Evolutionary conservation across 2,113 vertebrate species (phyloP), one percentile per base, ranked within the genome.

Genomic region (Rhea americana): DNA sequence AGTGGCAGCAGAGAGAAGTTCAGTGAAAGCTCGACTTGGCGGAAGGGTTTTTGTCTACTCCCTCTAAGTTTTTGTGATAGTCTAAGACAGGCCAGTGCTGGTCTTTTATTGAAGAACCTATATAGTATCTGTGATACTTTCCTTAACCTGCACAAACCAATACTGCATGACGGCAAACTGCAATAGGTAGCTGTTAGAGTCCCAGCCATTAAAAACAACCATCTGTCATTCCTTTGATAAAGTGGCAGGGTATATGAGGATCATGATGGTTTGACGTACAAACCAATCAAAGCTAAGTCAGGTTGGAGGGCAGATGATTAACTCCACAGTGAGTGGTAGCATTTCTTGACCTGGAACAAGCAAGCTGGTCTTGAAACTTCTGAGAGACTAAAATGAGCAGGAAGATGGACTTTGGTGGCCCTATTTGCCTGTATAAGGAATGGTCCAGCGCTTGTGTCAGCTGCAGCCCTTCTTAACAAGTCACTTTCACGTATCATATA

Each of bases 1-100:
- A 37, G 89, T 98, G 68, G 98, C 97, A 86, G 98, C 98, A 65
- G 97, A 96, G 61, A 97, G 97, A 91, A 98, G 98, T 48, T 98
- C 98, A 1, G 37, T 53, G 0, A 97, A 97, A 87, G 97, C 97
- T 74, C 97, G 98, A 14, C 97, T 98, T 7, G 91, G 95, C 19
- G 98, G 98, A 87, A 96, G 95, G 13, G 93, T 98, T 89, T 97
- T 98, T 19, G 14, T 98, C 92, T 98, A 98, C 35, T 96, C 71
- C 0, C 82, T 98, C 39, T 97, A 7, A 8, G 88, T 24, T 41
- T 7, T 65, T 25, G 21, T 1, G 9, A n/a, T 10, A 45, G 32
- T 24, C 37, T 35, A 22, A 63, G 35, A 65, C 11, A 61, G 41
- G 43, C 13, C 35, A 68, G 22, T 37, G 58, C n/a, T 56, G 32